Conservation (phyloP, 2,113 vertebrate species). For the Peromyscus maniculatus region DNA sequence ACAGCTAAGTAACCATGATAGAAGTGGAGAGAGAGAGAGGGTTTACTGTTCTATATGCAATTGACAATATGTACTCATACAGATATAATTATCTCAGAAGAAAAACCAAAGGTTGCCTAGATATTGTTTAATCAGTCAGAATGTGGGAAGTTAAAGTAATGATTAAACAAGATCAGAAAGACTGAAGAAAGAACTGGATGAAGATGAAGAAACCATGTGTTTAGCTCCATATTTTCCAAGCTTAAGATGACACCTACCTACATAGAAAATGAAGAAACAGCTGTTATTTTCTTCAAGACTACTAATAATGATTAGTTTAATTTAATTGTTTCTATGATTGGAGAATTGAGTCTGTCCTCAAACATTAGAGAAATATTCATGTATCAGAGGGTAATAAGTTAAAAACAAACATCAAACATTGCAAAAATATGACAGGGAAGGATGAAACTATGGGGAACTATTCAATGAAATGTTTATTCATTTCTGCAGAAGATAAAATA, state of each 20-base stretch:
- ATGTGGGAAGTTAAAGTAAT: neutral
- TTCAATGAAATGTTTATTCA: neutral
- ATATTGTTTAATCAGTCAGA: neutral
- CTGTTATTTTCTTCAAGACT: neutral
- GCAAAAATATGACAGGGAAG: neutral
- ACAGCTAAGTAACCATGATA: neutral
- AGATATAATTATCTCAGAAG: neutral
- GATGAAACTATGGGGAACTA: neutral
- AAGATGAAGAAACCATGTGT: neutral
- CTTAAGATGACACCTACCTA: neutral
- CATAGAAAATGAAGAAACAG: neutral
- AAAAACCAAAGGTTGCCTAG: neutral
- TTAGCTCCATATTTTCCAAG: neutral
- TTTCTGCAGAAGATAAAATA: conserved; percentile 22
- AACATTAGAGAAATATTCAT: neutral
- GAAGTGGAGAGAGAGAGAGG: neutral
- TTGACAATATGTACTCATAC: neutral
- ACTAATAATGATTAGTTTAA: neutral
- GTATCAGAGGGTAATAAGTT: neutral
- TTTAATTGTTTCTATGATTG: neutral
- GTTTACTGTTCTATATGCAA: neutral
- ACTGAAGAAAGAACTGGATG: neutral
- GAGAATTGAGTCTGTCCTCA: neutral
- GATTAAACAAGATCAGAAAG: neutral
- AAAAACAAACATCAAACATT: neutral